Conservation (phyloP, 1,140 invertebrate species). For the Trigoniulus corallinus region DNA sequence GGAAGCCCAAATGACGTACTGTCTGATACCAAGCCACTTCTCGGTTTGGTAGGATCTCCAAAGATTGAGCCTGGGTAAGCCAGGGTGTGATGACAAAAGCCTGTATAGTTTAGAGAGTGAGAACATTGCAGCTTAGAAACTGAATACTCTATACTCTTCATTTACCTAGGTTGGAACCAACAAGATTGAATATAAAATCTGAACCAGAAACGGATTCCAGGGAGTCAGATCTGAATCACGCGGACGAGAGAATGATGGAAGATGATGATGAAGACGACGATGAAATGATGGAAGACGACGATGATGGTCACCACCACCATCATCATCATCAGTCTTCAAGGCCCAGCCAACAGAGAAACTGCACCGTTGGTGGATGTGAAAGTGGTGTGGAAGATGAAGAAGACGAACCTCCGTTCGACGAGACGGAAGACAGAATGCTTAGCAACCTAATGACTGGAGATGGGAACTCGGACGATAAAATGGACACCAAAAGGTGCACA, state of each 20-base stretch:
- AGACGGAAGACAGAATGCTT: background rate
- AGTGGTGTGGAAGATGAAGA: too few relatives aligned
- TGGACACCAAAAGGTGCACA: background rate
- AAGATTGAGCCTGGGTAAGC: background rate
- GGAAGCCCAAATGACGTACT: background rate
- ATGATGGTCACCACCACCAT: too few relatives aligned
- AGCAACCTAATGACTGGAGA: background rate
- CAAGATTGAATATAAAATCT: background rate
- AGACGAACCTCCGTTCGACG: background rate
- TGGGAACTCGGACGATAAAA: background rate
- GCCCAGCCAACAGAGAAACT: too few relatives aligned
- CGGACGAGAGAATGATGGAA: too few relatives aligned
- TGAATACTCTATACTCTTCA: background rate
- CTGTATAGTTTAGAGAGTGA: background rate
- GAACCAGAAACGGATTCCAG: background rate
- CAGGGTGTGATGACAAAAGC: background rate
- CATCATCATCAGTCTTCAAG: too few relatives aligned
- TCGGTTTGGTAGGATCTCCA: background rate
- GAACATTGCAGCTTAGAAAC: background rate
- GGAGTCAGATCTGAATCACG: too few relatives aligned
- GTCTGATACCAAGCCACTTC: slow-evolving; percentile 8
- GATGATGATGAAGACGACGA: too few relatives aligned
- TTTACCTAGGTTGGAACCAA: background rate
- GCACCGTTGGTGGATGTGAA: too few relatives aligned
- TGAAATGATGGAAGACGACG: too few relatives aligned